These are phyloP conservation scores for Pseudomugil tenellus DNA, from an alignment of 2,797 vertebrate species.

Conservation along the genomic window DNA sequence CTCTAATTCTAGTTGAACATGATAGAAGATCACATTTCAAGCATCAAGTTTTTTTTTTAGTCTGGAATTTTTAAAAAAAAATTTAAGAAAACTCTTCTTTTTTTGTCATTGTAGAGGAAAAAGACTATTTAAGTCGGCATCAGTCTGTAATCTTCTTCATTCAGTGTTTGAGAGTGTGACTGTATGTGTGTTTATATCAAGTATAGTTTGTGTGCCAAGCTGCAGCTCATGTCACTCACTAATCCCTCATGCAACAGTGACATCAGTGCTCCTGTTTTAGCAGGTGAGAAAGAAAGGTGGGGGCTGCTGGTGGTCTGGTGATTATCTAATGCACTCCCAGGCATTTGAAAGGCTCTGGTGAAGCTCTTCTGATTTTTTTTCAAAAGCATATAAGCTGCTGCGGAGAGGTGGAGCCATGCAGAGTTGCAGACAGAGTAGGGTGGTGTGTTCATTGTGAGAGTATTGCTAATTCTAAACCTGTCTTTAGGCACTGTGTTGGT, in stretches of 20 bases:
- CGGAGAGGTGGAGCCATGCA: slow-evolving; percentile 31
- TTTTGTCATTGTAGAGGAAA: neutral
- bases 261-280: slow-evolving; percentile 80
- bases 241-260: slow-evolving; percentile 76
- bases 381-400: slow-evolving; percentile 53
- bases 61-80: neutral
- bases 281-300: slow-evolving; percentile 56
- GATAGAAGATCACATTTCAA: neutral
- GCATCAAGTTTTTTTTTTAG: neutral
- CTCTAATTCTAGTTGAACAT: neutral
- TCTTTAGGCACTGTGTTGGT: slow-evolving; percentile 35
- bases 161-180: slow-evolving; percentile 21
- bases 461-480: slow-evolving; percentile 57
- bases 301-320: slow-evolving; percentile 35
- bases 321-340: slow-evolving; percentile 65
- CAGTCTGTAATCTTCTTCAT: slow-evolving; percentile 18
- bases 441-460: slow-evolving; percentile 14
- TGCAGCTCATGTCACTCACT: slow-evolving; percentile 66
- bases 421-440: slow-evolving; percentile 21
- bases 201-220: slow-evolving; percentile 56
- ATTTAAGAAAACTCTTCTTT: no score
- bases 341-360: slow-evolving; percentile 42
- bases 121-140: slow-evolving; percentile 13
- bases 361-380: slow-evolving; percentile 52
- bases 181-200: slow-evolving; percentile 43